Evolutionary conservation across 2,797 vertebrate genomes (phyloP), one percentile per base, ranked within the genome.

Genomic region (Clamator glandarius): DNA sequence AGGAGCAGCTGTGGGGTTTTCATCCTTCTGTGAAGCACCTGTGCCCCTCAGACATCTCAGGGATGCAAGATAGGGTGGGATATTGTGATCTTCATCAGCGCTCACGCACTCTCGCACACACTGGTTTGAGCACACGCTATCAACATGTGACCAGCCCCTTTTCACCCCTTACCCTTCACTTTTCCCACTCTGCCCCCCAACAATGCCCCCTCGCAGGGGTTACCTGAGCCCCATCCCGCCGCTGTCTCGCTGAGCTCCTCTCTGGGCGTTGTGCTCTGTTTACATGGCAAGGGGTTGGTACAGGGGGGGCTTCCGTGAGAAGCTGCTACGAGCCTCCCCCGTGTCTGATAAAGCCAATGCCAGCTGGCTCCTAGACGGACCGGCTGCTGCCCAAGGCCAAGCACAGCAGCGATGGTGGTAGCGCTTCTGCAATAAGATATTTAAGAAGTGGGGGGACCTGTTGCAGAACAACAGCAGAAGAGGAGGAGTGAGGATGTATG

Each of bases 61-160:
- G 42, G 42, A 5, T 6, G 59, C 31, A 8, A 31, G 51, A 28
- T 1, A 8, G 64, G 44, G 24, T 31, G 19, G 15, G 28, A 46
- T n/a, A n/a, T n/a, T n/a, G n/a, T 23, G 25, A 26, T 3, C 74
- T 13, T 46, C 46, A 2, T 39, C 6, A 12, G 67, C 1, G 4
- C 66, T 69, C 46, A 6, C 33, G 15, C 41, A 0, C 39, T 13
- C 2, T 5, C 0, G 8, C 31, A 15, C 68, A 5, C 57, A 3
- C 5, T 0, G 18, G 3, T 24, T n/a, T 1, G 4, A 24, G n/a
- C 24, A 8, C 62, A 31, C 35, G 0, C 24, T 8, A 2, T 21
- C 15, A 19, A 64, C 25, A 8, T 52, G 15, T 4, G 0, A 11
- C 7, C 5, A 1, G 21, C 48, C 33, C 39, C 2, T 75, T 58